Base-by-base conservation (phyloP, 1,140 invertebrate species). In the Pectinophora gossypiella region DNA sequence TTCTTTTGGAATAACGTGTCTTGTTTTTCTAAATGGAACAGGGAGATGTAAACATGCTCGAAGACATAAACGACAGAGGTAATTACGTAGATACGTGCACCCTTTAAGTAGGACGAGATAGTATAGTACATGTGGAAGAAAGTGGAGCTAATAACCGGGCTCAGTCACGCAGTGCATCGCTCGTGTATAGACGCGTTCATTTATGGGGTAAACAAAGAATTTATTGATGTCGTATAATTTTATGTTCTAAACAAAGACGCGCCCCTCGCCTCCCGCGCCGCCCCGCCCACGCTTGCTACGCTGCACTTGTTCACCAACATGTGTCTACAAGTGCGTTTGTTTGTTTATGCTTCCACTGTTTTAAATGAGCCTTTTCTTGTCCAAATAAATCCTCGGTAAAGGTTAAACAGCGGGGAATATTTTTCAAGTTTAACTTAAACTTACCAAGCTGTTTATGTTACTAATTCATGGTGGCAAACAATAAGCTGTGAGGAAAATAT, bases 171-270 rank as follows among this genome's bases (percentile, higher is more conserved):
- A 35, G 51, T 59, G 60, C 46, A 64, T 68, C 52, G 51, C 43
- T 69, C 54, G 62, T 48, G 43, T 36, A 72, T 59, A 58, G 59
- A 68, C 64, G 59, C 61, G 63, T 71, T 73, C 68, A 73, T 78
- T 76, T 80, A 72, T 74, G 64, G 61, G 51, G 74, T 85, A 83
- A 83, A 86, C 77, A 86, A 71, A 78, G 69, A 77, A 82, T 86
- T 86, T 85, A 85, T 83, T 68, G 70, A 66, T 72, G 77, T 83
- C 79, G 79, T 86, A 86, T 86, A 85, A 85, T 83, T 85, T 85
- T 78, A 85, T 84, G 76, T 74, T 78, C 72, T 83, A 85, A 86
- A 86, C 83, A 86, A 85, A 84, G 75, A 69, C 68, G 72, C 72
- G 72, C 47, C 22, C 52, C 27, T 43, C 32, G 49, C 15, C 42